phyloP scores from a whole-genome alignment of 2,113 vertebrate species.

The Otolemur garnettii region DNA sequence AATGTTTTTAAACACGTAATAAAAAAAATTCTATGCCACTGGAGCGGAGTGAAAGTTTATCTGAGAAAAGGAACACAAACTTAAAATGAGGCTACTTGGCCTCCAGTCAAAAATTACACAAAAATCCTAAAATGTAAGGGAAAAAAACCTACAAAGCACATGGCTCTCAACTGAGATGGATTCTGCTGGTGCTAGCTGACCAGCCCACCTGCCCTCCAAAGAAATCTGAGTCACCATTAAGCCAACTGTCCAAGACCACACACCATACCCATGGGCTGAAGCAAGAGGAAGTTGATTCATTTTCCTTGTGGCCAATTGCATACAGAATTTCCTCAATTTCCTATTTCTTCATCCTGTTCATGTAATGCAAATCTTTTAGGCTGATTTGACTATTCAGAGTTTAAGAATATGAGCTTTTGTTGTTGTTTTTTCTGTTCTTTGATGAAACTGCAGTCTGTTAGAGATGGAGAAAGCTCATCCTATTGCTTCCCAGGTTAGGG shows the following conservation, averaged over 20 bases:
- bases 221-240: background rate
- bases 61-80: background rate
- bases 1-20: background rate
- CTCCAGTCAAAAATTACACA: background rate
- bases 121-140: background rate
- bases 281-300: conserved; percentile 68
- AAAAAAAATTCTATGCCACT: background rate
- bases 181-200: background rate
- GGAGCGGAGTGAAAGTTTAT: conserved; percentile 14
- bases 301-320: background rate
- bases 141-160: background rate
- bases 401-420: background rate
- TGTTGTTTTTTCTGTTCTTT: background rate
- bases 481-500: background rate
- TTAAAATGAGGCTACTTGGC: background rate
- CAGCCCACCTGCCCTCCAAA: background rate
- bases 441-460: background rate
- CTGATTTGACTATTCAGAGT: conserved; percentile 24
- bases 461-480: background rate
- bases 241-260: background rate
- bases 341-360: conserved; percentile 23
- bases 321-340: conserved; percentile 14
- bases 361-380: background rate
- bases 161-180: background rate
- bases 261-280: background rate